Evolutionary conservation across 2,888 invertebrate species (phyloP).

Genomic region (Heliothis peltigera): DNA sequence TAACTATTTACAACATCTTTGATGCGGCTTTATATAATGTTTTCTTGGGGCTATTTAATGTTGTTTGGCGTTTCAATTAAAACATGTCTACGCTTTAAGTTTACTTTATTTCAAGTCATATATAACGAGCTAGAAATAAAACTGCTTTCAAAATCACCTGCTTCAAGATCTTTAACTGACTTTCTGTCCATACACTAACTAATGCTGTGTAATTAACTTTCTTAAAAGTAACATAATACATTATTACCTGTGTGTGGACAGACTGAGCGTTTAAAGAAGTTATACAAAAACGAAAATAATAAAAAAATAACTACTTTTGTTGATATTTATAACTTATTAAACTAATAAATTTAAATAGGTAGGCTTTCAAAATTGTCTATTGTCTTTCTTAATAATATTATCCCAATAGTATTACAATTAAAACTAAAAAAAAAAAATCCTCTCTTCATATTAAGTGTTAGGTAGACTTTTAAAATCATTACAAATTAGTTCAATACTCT

Average conservation of each 20-base stretch:
- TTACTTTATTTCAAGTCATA: not conserved
- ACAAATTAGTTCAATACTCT: constrained; percentile 36
- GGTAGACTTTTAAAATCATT: constrained; percentile 57
- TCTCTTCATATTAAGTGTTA: constrained; percentile 55
- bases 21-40: constrained; percentile 6
- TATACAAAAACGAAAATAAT: not conserved
- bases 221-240: no score
- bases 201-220: not conserved
- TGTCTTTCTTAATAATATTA: constrained; percentile 55
- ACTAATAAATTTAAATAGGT: constrained; percentile 48
- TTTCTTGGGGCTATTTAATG: not conserved
- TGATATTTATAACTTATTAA: constrained; percentile 22
- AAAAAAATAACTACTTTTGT: constrained; percentile 10
- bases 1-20: not conserved
- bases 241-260: not conserved
- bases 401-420: constrained; percentile 39
- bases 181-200: constrained; percentile 1
- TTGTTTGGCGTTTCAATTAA: constrained; percentile 4
- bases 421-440: no score
- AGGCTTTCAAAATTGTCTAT: constrained; percentile 59
- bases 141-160: not conserved
- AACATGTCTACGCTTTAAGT: not conserved
- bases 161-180: constrained; percentile 3
- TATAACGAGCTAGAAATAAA: not conserved
- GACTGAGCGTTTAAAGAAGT: not conserved